Evolutionary conservation across 1,140 invertebrate genomes (phyloP).

Genomic region (Cyclina sinensis): DNA sequence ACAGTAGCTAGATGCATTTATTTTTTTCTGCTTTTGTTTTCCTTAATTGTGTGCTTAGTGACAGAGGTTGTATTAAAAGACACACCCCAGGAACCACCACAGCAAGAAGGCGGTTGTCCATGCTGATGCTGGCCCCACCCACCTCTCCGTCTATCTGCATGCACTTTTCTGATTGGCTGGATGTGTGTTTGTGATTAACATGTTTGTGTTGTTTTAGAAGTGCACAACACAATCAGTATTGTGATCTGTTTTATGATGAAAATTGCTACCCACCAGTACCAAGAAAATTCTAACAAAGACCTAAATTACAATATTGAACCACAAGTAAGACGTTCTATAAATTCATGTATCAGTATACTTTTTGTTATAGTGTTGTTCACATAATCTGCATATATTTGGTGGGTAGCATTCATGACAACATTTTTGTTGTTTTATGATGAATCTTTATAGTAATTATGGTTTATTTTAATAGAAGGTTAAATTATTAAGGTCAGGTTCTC

Average conservation of each 20-base stretch:
- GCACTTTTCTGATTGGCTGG: not conserved
- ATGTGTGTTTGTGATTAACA: not conserved
- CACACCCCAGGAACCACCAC: slow-evolving; percentile 95
- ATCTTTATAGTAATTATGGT: too few species aligned
- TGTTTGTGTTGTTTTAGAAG: not conserved
- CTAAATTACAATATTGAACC: too few species aligned
- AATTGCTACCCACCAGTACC: not conserved
- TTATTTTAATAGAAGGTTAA: too few species aligned
- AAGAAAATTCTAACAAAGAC: too few species aligned
- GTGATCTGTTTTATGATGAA: not conserved
- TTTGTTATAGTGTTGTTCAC: too few species aligned
- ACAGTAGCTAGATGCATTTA: slow-evolving; percentile 76
- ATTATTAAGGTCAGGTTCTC: too few species aligned
- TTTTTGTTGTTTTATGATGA: too few species aligned
- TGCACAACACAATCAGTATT: not conserved
- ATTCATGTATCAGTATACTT: too few species aligned
- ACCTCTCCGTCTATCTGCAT: slow-evolving; percentile 31
- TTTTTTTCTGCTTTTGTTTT: slow-evolving; percentile 88
- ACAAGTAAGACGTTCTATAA: too few species aligned
- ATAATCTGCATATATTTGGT: too few species aligned
- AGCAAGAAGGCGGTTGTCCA: slow-evolving; percentile 95
- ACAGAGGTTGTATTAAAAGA: slow-evolving; percentile 99
- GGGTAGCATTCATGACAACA: not conserved
- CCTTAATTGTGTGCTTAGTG: slow-evolving; percentile 92
- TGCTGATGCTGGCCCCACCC: slow-evolving; percentile 89